A percentile compares a stretch with the other conserved stretches of the same genome.
Conservation (phyloP, 2,888 invertebrate genomes). For the Morpho helenor region DNA sequence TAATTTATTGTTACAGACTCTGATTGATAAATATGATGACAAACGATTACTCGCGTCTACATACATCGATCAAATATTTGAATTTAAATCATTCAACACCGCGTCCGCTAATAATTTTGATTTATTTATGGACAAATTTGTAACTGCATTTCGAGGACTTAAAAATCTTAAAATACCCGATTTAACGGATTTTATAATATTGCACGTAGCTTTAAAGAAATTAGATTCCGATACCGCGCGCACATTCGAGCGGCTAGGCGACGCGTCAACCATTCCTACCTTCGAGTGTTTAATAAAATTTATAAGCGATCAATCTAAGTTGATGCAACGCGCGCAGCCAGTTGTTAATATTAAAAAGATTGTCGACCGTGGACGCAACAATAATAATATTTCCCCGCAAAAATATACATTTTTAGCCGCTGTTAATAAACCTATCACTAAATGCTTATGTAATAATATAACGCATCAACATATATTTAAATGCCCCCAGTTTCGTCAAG, state of each 20-base stretch:
- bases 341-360: neutral
- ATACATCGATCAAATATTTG: conserved; percentile 20
- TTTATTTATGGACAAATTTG: too few relatives aligned
- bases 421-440: neutral
- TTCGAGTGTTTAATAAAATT: too few relatives aligned
- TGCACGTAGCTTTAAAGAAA: conserved; percentile 20
- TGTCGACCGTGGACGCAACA: neutral
- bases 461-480: conserved; percentile 1
- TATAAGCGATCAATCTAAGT: too few relatives aligned
- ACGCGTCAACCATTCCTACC: too few relatives aligned
- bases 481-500: neutral
- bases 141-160: conserved; percentile 9
- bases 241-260: conserved; percentile 9
- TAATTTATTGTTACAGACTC: conserved; percentile 9
- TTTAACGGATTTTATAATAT: conserved; percentile 17
- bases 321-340: too few relatives aligned
- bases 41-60: conserved; percentile 13
- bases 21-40: conserved; percentile 23
- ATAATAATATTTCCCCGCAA: neutral
- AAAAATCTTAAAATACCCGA: conserved; percentile 17
- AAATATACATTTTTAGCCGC: neutral
- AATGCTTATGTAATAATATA: neutral
- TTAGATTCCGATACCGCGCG: conserved; percentile 18
- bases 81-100: conserved; percentile 5
- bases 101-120: neutral